Conservation (phyloP, 2,888 invertebrate genomes). For the Sarcophaga variegata region DNA sequence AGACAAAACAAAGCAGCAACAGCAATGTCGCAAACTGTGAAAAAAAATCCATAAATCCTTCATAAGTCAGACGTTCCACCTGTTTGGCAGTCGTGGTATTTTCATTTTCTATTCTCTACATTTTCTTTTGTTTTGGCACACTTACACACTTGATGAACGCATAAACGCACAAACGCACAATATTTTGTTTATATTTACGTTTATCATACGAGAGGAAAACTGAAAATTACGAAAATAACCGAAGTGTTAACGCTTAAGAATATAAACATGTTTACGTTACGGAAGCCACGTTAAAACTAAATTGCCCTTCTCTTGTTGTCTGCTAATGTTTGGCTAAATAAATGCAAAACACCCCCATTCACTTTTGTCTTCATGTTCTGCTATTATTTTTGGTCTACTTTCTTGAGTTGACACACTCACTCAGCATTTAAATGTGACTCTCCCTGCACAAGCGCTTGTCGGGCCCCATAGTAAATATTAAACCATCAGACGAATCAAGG, state of each 20-base stretch:
- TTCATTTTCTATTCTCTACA: background rate
- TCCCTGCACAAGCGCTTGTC: conserved; percentile 60
- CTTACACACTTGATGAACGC: background rate
- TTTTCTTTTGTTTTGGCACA: conserved; percentile 8
- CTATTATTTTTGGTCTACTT: background rate
- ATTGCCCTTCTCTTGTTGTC: conserved; percentile 40
- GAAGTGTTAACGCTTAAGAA: conserved; percentile 14
- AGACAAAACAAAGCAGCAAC: background rate
- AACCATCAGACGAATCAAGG: background rate
- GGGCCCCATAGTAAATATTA: background rate
- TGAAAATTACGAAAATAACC: background rate
- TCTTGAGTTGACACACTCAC: background rate
- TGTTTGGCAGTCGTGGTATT: background rate
- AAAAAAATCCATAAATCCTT: conserved; percentile 25
- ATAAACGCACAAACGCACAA: background rate
- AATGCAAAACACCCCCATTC: conserved; percentile 23
- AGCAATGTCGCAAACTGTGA: background rate
- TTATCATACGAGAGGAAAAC: background rate
- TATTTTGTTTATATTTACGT: conserved; percentile 25
- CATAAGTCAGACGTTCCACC: conserved; percentile 15
- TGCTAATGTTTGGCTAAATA: conserved; percentile 39
- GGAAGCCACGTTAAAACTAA: conserved; percentile 54
- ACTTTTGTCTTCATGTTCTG: background rate
- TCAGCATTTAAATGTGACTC: conserved; percentile 30
- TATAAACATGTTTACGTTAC: conserved; percentile 49